Evolutionary conservation across 2,797 vertebrate genomes (phyloP).

Genomic region (Myotis daubentonii): DNA sequence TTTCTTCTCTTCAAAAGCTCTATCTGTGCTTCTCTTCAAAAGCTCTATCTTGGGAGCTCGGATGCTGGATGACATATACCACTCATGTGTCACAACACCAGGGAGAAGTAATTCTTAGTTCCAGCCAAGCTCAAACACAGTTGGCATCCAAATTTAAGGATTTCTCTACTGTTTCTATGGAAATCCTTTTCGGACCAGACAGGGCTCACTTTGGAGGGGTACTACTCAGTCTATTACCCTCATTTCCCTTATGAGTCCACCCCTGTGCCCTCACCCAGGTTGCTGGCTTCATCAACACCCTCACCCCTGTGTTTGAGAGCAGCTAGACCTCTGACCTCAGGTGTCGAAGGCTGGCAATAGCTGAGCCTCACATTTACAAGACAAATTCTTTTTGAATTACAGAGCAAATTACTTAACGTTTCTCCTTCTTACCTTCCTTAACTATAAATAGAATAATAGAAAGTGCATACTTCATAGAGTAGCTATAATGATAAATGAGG

Average conservation of each 20-base stretch:
- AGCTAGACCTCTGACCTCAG: background rate
- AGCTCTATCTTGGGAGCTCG: background rate
- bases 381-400: background rate
- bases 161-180: background rate
- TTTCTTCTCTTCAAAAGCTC: background rate
- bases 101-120: background rate
- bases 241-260: background rate
- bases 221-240: background rate
- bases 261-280: background rate
- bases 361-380: background rate
- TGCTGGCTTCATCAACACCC: background rate
- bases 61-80: background rate
- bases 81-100: background rate
- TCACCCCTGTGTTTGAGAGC: background rate
- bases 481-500: background rate
- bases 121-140: background rate
- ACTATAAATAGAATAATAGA: background rate
- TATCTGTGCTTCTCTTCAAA: background rate
- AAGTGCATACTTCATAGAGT: background rate
- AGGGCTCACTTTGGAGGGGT: no score
- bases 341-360: background rate
- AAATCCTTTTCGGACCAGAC: background rate
- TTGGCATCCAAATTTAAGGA: background rate
- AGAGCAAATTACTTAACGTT: background rate
- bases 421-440: background rate